Evolutionary conservation across 2,113 vertebrate species (phyloP).

Genomic region (Pleuronectes platessa): DNA sequence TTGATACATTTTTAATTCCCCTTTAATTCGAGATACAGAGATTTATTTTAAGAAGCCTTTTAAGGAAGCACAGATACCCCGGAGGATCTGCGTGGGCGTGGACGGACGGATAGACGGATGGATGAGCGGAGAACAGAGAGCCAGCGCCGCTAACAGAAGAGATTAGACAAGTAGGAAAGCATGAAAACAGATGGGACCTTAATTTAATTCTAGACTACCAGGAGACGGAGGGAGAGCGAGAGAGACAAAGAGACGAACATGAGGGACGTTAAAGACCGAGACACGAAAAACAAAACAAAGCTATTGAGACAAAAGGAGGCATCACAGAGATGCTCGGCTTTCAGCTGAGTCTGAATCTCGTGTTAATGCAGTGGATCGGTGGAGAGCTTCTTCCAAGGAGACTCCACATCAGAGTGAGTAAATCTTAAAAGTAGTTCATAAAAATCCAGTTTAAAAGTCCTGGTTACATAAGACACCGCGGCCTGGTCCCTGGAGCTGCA

Average conservation of each 20-base stretch:
- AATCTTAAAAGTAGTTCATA: too few relatives aligned
- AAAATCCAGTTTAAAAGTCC: too few relatives aligned
- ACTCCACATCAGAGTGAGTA: too few relatives aligned
- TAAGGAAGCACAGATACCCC: slow-evolving; percentile 53
- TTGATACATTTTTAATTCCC: slow-evolving; percentile 49
- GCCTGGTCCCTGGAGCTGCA: too few relatives aligned
- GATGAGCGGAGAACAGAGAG: neutral
- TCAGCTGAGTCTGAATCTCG: neutral
- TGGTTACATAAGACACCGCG: too few relatives aligned
- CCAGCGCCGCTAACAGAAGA: slow-evolving; percentile 56
- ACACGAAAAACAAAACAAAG: neutral
- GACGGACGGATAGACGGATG: neutral
- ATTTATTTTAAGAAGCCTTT: slow-evolving; percentile 70
- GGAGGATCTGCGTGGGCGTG: slow-evolving; percentile 22
- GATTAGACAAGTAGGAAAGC: slow-evolving; percentile 63
- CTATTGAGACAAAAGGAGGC: slow-evolving; percentile 10
- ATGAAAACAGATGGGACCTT: slow-evolving; percentile 60
- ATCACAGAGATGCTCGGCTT: slow-evolving; percentile 3
- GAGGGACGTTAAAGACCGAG: slow-evolving; percentile 5
- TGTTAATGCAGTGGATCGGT: neutral
- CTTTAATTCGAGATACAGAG: slow-evolving; percentile 46
- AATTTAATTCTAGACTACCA: slow-evolving; percentile 24
- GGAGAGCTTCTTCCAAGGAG: too few relatives aligned
- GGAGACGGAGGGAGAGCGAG: slow-evolving; percentile 18
- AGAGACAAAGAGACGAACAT: slow-evolving; percentile 20